These are phyloP conservation scores for Diarsia mendica DNA, from an alignment of 2,888 invertebrate species.

Conservation along the genomic window DNA sequence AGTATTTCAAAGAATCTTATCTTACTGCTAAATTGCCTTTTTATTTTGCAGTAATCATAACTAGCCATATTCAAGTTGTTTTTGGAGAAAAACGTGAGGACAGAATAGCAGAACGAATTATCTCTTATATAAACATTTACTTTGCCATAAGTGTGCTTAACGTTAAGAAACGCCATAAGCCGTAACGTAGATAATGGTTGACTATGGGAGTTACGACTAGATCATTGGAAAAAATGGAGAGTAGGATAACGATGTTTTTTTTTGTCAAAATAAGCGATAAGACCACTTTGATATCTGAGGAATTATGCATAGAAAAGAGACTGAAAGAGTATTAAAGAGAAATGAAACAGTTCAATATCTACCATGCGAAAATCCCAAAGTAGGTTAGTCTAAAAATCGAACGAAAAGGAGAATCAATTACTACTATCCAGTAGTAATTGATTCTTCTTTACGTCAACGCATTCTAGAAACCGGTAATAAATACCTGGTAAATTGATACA, in stretches of 20 bases:
- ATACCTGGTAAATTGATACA: background rate
- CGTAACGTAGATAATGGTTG: background rate
- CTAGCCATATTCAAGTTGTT: background rate
- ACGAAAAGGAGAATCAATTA: background rate
- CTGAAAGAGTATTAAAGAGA: background rate
- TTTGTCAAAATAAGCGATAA: background rate
- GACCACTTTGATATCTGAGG: background rate
- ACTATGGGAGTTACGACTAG: too few species aligned
- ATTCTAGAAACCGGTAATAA: background rate
- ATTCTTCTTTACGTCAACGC: too few species aligned
- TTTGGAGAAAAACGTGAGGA: conserved; percentile 3
- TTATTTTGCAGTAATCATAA: conserved; percentile 6
- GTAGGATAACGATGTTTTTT: background rate
- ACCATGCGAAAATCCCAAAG: background rate
- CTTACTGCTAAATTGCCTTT: conserved; percentile 1
- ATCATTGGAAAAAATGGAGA: too few species aligned
- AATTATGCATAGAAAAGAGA: background rate
- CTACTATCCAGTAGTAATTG: too few species aligned
- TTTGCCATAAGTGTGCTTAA: conserved; percentile 1
- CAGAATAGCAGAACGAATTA: conserved; percentile 25
- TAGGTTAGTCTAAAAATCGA: background rate
- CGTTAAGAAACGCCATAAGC: conserved; percentile 8
- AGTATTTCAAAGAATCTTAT: conserved; percentile 10
- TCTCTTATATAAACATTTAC: conserved; percentile 22
- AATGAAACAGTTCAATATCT: background rate